These are phyloP conservation scores for Drosophila auraria DNA, from an alignment of 1,140 invertebrate species.

Conservation along the genomic window DNA sequence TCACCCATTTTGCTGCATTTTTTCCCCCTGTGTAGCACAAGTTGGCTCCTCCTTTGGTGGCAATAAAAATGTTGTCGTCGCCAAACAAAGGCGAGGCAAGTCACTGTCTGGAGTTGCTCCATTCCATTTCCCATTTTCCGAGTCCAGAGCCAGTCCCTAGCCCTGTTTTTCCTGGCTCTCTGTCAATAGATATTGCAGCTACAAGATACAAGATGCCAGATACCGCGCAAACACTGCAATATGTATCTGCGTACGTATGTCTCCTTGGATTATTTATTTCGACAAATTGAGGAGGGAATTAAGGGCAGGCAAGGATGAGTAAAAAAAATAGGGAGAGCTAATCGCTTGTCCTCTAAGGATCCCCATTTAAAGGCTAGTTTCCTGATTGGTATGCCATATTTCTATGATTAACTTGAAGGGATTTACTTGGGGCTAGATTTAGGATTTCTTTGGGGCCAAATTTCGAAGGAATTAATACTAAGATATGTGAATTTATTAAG, in stretches of 20 bases:
- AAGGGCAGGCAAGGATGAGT: background rate
- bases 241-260: constrained; percentile 7
- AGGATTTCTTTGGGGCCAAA: too few relatives aligned
- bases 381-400: background rate
- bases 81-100: constrained; percentile 70
- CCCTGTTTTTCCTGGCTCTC: constrained; percentile 13
- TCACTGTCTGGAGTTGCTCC: background rate
- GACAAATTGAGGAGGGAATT: constrained; percentile 1
- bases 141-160: background rate
- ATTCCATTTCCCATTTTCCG: background rate
- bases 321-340: background rate
- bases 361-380: too few relatives aligned
- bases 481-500: too few relatives aligned
- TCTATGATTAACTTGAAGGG: too few relatives aligned
- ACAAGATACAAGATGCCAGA: constrained; percentile 39
- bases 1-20: background rate
- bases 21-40: background rate
- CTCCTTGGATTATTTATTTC: constrained; percentile 55
- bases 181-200: constrained; percentile 74
- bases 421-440: too few relatives aligned
- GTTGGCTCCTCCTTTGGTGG: constrained; percentile 14
- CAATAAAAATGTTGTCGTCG: constrained; percentile 72
- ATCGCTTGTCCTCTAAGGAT: background rate
- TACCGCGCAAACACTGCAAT: constrained; percentile 42
- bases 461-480: too few relatives aligned